Evolutionary conservation across 1,140 invertebrate species (phyloP).

Genomic region (Zaprionus davidi): DNA sequence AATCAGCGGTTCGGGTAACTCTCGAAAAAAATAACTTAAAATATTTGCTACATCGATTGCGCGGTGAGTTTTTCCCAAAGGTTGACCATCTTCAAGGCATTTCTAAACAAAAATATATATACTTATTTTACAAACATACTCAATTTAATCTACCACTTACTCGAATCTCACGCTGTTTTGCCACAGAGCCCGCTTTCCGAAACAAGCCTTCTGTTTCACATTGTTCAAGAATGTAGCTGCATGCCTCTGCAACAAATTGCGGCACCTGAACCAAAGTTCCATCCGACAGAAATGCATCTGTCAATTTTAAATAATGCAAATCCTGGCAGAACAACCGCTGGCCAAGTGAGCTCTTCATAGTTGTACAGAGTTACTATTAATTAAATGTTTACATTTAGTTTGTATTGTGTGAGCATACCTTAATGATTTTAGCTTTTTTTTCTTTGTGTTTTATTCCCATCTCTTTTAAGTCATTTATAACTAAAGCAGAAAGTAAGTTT

Average conservation of each 20-base stretch:
- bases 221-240: slow-evolving; percentile 88
- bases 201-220: slow-evolving; percentile 92
- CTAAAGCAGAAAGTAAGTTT: slow-evolving; percentile 27
- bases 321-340: slow-evolving; percentile 88
- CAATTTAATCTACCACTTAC: slow-evolving; percentile 81
- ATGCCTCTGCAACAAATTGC: slow-evolving; percentile 90
- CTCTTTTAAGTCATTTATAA: slow-evolving; percentile 48
- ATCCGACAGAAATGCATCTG: slow-evolving; percentile 87
- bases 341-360: slow-evolving; percentile 19
- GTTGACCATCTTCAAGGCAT: slow-evolving; percentile 88
- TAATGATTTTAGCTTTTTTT: slow-evolving; percentile 35
- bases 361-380: slow-evolving; percentile 23
- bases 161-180: slow-evolving; percentile 91
- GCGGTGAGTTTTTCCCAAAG: slow-evolving; percentile 88
- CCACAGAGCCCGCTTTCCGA: slow-evolving; percentile 92
- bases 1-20: slow-evolving; percentile 92
- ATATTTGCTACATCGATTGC: slow-evolving; percentile 93
- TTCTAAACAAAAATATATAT: slow-evolving; percentile 84
- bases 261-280: slow-evolving; percentile 88
- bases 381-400: slow-evolving; percentile 43
- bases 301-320: slow-evolving; percentile 86
- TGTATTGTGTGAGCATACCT: slow-evolving; percentile 57
- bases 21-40: slow-evolving; percentile 92
- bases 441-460: slow-evolving; percentile 49
- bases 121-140: neutral